Evolutionary conservation across 2,113 vertebrate genomes (phyloP).

Genomic region (Globicephala melas): DNA sequence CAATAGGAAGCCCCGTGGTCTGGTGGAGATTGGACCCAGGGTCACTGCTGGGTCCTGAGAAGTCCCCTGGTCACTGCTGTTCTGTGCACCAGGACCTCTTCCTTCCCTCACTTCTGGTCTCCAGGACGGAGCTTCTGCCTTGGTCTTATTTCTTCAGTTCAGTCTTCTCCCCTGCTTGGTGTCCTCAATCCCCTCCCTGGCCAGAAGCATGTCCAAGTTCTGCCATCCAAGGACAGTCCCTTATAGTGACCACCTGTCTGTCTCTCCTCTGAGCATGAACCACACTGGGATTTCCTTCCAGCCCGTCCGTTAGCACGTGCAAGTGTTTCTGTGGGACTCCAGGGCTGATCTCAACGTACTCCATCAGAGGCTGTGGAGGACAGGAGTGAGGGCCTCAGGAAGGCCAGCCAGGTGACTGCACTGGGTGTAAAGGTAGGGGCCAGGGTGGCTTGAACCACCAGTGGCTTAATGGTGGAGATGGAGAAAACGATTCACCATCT

Average conservation of each 20-base stretch:
- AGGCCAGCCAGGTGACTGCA: neutral
- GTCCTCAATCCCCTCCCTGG: neutral
- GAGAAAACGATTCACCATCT: neutral
- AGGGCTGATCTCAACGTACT: rapidly evolving
- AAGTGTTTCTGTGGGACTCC: too few relatives aligned
- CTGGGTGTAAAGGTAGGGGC: neutral
- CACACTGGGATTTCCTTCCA: neutral
- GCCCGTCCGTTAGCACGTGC: neutral
- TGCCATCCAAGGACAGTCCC: neutral
- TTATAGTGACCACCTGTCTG: neutral
- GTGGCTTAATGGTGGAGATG: neutral
- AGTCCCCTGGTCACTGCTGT: too few relatives aligned
- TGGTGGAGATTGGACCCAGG: neutral
- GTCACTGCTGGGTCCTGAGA: neutral
- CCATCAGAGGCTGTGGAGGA: too few relatives aligned
- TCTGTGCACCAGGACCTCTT: rapidly evolving
- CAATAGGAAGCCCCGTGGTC: neutral
- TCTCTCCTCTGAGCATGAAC: neutral
- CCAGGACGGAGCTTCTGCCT: neutral
- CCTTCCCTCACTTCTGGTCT: neutral
- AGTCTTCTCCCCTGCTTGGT: rapidly evolving
- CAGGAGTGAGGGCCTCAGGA: neutral
- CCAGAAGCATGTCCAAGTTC: rapidly evolving
- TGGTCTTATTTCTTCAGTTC: neutral
- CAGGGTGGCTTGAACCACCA: neutral